A percentile compares a stretch with the other conserved stretches of the same genome.
phyloP scores from a whole-genome alignment of 2,888 invertebrate genomes.

The Pecten maximus region DNA sequence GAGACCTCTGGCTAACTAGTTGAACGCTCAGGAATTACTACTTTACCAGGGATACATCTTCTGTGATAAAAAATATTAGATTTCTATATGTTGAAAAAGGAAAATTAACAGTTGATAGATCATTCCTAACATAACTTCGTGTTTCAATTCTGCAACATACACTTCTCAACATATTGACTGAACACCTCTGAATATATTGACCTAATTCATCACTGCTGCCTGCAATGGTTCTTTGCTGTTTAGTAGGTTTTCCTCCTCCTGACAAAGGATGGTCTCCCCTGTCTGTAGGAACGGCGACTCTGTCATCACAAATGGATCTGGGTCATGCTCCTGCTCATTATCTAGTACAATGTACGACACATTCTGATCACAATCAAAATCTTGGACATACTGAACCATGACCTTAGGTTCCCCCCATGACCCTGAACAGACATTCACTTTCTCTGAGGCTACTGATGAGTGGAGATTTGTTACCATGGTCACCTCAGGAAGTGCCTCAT shows the following conservation, averaged over 20 bases:
- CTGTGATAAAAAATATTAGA: too few relatives aligned
- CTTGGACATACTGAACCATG: conserved; percentile 41
- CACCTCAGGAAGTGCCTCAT: background rate
- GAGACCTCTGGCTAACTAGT: too few relatives aligned
- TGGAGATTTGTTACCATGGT: background rate
- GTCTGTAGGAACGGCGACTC: background rate
- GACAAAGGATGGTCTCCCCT: background rate
- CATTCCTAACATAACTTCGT: too few relatives aligned
- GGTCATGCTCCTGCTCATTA: background rate
- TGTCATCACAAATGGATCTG: conserved; percentile 5
- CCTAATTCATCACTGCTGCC: background rate
- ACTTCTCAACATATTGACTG: background rate
- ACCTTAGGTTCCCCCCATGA: conserved; percentile 28
- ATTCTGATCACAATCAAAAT: conserved; percentile 24
- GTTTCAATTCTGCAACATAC: background rate
- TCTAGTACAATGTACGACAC: conserved; percentile 12
- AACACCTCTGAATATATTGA: background rate
- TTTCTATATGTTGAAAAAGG: too few relatives aligned
- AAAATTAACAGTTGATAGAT: too few relatives aligned
- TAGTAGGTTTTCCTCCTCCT: background rate
- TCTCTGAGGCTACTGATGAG: background rate
- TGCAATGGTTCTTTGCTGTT: conserved; percentile 2
- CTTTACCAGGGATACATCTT: too few relatives aligned
- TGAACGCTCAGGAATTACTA: too few relatives aligned
- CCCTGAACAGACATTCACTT: conserved; percentile 4